phyloP scores from a whole-genome alignment of 2,888 invertebrate genomes.

The Branchipolynoe longqiensis region DNA sequence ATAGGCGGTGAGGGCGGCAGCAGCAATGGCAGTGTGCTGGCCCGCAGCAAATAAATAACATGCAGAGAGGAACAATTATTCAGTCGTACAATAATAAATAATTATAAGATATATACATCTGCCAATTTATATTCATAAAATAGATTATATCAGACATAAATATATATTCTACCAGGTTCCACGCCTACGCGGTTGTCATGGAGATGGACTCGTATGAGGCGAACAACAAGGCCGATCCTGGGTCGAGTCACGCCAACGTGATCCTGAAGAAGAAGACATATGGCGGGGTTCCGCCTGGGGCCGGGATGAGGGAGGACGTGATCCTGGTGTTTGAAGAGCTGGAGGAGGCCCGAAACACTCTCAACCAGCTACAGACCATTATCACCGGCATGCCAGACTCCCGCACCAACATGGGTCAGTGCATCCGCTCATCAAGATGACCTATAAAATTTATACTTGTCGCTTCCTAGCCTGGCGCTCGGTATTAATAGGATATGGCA shows the following conservation, averaged over 20 bases:
- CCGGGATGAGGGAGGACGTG: conserved; percentile 81
- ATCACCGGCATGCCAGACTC: conserved; percentile 72
- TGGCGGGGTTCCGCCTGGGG: conserved; percentile 81
- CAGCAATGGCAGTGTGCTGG: no score
- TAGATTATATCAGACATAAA: no score
- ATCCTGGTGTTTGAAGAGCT: conserved; percentile 80
- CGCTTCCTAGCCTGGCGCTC: no score
- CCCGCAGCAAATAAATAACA: no score
- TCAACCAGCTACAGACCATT: conserved; percentile 75
- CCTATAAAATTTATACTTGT: no score
- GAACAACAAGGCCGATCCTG: conserved; percentile 70
- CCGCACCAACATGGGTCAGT: conserved; percentile 32
- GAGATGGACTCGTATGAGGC: conserved; percentile 80
- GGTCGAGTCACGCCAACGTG: conserved; percentile 74
- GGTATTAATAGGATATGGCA: no score
- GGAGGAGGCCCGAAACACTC: conserved; percentile 78
- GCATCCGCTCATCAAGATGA: no score
- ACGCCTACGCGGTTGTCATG: conserved; percentile 81
- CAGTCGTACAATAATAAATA: no score
- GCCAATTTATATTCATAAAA: no score
- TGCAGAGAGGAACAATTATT: no score
- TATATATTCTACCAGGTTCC: conserved; percentile 79
- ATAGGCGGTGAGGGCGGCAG: no score
- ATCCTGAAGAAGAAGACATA: conserved; percentile 78
- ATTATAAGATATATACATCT: no score